A percentile compares a stretch with the other conserved stretches of the same genome.
These are phyloP conservation scores for Tryphoninae sp. DNA, from an alignment of 2,888 invertebrate species.

Conservation along the genomic window DNA sequence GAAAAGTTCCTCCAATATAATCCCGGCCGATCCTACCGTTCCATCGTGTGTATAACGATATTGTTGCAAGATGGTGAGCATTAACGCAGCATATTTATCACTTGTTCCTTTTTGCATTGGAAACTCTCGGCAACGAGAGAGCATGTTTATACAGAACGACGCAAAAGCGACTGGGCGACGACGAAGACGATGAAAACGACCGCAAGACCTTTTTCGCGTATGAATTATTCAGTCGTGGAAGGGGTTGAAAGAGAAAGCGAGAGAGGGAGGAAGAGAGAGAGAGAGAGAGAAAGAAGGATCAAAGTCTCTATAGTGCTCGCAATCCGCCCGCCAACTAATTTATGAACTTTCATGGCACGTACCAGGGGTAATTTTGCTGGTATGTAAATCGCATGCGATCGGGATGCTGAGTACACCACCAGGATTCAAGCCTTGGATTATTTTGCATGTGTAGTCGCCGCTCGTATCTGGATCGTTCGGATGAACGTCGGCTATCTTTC, in stretches of 20 bases:
- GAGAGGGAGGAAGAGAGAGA: slow-evolving; percentile 11
- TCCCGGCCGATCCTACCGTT: slow-evolving; percentile 35
- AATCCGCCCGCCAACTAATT: slow-evolving; percentile 65
- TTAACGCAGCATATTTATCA: slow-evolving; percentile 64
- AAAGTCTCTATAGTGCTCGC: slow-evolving; percentile 38
- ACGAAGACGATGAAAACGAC: slow-evolving; percentile 29
- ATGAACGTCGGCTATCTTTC: slow-evolving; percentile 95
- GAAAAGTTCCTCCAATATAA: slow-evolving; percentile 45
- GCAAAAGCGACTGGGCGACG: slow-evolving; percentile 12
- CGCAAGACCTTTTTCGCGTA: slow-evolving; percentile 56
- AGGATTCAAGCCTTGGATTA: slow-evolving; percentile 86
- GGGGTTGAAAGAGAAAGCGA: slow-evolving; percentile 27
- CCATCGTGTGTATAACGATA: slow-evolving; percentile 42
- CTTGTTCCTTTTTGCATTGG: slow-evolving; percentile 53
- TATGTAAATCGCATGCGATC: slow-evolving; percentile 90
- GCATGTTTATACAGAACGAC: slow-evolving; percentile 20
- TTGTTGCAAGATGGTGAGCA: slow-evolving; percentile 58
- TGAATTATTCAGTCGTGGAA: slow-evolving; percentile 74
- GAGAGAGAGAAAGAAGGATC: slow-evolving; percentile 9
- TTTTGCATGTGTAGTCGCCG: slow-evolving; percentile 94
- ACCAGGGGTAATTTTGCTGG: slow-evolving; percentile 87
- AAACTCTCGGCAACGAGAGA: slow-evolving; percentile 18
- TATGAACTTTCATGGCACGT: slow-evolving; percentile 69
- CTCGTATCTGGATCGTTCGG: slow-evolving; percentile 96
- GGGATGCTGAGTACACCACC: slow-evolving; percentile 87